Base-by-base conservation (phyloP, 2,113 vertebrate genomes). In the Myiagra hebetior region DNA sequence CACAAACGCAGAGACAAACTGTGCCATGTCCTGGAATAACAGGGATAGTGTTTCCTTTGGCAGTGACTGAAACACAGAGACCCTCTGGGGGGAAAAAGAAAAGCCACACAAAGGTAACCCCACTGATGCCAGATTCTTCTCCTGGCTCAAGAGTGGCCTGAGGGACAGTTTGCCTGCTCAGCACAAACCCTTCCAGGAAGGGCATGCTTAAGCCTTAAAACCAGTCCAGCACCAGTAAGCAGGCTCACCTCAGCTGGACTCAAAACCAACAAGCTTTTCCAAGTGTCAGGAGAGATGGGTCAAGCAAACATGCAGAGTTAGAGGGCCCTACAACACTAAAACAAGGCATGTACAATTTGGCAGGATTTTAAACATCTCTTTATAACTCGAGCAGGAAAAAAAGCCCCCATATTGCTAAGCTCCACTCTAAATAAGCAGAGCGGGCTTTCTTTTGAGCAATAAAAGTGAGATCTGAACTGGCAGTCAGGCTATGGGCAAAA, bases 121-220 rank as follows among this genome's bases (percentile, higher is more conserved):
- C 65, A 21, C 56, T 20, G 53, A 31, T 79, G 90, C 81, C 93
- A 94, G 81, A 67, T 84, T 73, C 57, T 46, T 9, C 37, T 37
- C 1, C 46, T 57, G 56, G 56, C 80, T 92, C 30, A 37, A 8
- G 39, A 93, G 47, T 12, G 28, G 33, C 14, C 77, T 42, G 47
- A 89, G 47, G 79, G 62, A 46, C 74, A 57, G 53, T 56, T 57
- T 85, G 87, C 78, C 19, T 4, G 15, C 85, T 90, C 83, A 93
- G 83, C 87, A 88, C 64, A 94, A 92, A 93, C 49, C 79, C 50
- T 78, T 77, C 72, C 88, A 83, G 69, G 46, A 46, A 75, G 26
- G 49, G 24, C 21, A 35, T 6, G 37, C 53, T 68, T 9, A 19
- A 85, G 41, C 33, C 85, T 79, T 39, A 21, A 64, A 87, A 53